Conservation (phyloP, 2,888 invertebrate genomes). For the Crossocerus cetratus region DNA sequence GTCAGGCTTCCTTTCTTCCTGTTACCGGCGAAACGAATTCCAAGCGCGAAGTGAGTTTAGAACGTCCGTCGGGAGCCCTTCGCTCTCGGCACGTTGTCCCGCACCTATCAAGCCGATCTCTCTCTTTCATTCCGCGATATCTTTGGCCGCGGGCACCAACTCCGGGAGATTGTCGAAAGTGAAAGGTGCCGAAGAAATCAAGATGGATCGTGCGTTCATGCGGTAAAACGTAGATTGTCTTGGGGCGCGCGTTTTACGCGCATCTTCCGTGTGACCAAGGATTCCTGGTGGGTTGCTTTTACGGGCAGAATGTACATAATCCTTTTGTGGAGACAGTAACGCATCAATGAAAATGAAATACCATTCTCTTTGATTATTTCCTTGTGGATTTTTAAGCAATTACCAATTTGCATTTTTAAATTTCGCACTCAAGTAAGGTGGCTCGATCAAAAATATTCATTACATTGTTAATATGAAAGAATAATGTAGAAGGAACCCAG, state of each 20-base stretch:
- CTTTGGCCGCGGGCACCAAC: slow-evolving; percentile 48
- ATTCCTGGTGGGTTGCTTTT: slow-evolving; percentile 43
- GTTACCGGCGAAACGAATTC: no score
- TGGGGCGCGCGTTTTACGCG: slow-evolving; percentile 56
- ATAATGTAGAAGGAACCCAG: no score
- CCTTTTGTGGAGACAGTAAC: no score
- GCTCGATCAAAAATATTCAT: no score
- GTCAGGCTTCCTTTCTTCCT: slow-evolving; percentile 22
- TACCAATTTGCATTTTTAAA: no score
- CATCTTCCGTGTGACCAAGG: slow-evolving; percentile 61
- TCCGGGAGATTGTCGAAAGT: slow-evolving; percentile 65
- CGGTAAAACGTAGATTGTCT: slow-evolving; percentile 58
- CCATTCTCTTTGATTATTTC: no score
- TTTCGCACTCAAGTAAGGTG: no score
- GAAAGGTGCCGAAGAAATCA: slow-evolving; percentile 67
- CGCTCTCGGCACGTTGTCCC: slow-evolving; percentile 22
- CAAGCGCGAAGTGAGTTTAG: no score
- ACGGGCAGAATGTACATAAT: no score
- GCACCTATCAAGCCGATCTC: slow-evolving; percentile 19
- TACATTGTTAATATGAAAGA: no score
- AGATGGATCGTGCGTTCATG: slow-evolving; percentile 64
- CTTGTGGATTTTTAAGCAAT: no score
- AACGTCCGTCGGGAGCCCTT: slow-evolving; percentile 16
- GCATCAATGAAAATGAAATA: no score
- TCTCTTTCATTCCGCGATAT: slow-evolving; percentile 25